A percentile compares a stretch with the other conserved stretches of the same genome.
These are phyloP conservation scores for Diadumene lineata DNA, from an alignment of 92 coral and sea anemone species.

Conservation along the genomic window DNA sequence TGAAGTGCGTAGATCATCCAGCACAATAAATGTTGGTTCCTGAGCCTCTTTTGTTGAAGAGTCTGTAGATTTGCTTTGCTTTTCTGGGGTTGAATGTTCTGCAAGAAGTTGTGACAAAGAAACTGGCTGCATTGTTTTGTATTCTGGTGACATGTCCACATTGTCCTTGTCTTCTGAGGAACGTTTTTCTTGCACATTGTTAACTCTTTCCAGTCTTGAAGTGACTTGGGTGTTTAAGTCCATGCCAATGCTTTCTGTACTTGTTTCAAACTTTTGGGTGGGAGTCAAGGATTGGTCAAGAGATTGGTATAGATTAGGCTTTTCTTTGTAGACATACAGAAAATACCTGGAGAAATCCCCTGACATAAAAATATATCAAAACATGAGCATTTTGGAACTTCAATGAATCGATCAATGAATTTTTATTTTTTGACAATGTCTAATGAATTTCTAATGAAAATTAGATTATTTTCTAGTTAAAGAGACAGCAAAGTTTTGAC, in stretches of 20 bases:
- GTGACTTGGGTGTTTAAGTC: too few species aligned
- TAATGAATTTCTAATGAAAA: not conserved
- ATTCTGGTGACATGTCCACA: too few species aligned
- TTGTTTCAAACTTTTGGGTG: too few species aligned
- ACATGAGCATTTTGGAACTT: not conserved
- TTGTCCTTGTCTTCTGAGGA: not conserved
- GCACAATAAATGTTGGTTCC: not conserved
- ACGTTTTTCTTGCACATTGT: too few species aligned
- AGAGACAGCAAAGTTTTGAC: too few species aligned
- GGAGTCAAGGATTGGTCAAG: too few species aligned
- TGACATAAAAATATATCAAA: not conserved
- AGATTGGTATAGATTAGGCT: too few species aligned
- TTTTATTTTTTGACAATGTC: not conserved
- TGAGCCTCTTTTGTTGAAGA: not conserved
- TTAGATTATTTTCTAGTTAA: not conserved
- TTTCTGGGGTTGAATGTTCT: not conserved
- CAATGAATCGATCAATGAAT: too few species aligned
- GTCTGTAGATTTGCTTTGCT: not conserved
- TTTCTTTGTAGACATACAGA: slow-evolving; percentile 51
- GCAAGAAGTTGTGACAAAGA: not conserved
- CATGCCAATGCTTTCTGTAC: too few species aligned
- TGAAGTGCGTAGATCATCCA: slow-evolving; percentile 6
- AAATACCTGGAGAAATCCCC: slow-evolving; percentile 74
- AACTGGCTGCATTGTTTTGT: not conserved
- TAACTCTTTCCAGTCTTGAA: too few species aligned